These are phyloP conservation scores for Drosophila subobscura DNA, from an alignment of 1,140 invertebrate genomes.

Conservation along the genomic window DNA sequence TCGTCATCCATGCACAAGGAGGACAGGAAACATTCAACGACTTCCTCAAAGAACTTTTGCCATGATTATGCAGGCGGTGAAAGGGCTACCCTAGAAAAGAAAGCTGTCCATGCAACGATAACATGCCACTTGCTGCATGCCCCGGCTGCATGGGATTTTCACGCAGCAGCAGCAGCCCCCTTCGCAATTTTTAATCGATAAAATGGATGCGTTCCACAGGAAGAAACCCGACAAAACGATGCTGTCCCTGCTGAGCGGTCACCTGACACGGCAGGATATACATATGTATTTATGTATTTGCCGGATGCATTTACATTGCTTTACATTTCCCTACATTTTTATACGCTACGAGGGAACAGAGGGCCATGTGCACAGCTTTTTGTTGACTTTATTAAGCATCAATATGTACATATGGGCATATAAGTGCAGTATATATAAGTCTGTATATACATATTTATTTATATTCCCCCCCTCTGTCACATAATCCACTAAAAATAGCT, in stretches of 20 bases:
- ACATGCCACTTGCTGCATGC: background rate
- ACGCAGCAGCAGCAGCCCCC: too few species aligned
- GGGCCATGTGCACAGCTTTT: background rate
- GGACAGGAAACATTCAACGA: conserved; percentile 19
- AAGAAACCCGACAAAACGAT: too few species aligned
- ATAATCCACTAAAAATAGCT: background rate
- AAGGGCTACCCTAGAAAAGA: conserved; percentile 1
- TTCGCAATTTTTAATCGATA: too few species aligned
- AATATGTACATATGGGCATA: background rate
- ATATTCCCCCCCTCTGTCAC: conserved; percentile 3
- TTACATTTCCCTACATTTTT: too few species aligned
- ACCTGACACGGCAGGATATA: too few species aligned
- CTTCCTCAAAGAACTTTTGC: conserved; percentile 17
- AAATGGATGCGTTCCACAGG: too few species aligned
- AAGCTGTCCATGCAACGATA: background rate
- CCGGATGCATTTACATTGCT: too few species aligned
- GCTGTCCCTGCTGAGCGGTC: too few species aligned
- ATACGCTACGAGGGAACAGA: too few species aligned
- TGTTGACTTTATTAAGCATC: conserved; percentile 25
- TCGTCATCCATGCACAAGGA: conserved; percentile 9
- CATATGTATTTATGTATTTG: too few species aligned
- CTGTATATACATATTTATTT: conserved; percentile 13
- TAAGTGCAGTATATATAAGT: too few species aligned
- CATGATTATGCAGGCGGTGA: background rate
- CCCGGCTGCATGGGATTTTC: too few species aligned